A percentile compares a stretch with the other conserved stretches of the same genome.
Conservation (phyloP, 64 coral and sea anemone genomes). For the Pocillopora verrucosa region DNA sequence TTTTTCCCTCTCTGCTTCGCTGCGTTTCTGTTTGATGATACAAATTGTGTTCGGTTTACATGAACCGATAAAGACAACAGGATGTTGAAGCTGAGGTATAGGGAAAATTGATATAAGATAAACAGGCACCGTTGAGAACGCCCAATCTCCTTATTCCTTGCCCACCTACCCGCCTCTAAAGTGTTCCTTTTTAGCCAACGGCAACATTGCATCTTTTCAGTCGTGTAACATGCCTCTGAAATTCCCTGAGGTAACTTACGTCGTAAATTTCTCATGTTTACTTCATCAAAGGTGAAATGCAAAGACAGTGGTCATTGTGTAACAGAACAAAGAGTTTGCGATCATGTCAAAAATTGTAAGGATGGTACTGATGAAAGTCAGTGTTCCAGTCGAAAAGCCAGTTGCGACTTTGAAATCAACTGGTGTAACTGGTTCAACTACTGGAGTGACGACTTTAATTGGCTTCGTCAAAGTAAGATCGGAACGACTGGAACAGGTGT, state of each 20-base stretch:
- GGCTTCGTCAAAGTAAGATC: slow-evolving; percentile 45
- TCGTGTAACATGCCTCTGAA: too few relatives aligned
- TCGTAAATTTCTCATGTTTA: neutral
- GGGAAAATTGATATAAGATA: too few relatives aligned
- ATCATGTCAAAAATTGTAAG: slow-evolving; percentile 70
- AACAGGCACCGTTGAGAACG: too few relatives aligned
- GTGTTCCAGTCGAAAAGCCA: slow-evolving; percentile 59
- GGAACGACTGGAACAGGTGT: slow-evolving; percentile 64
- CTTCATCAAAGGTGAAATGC: slow-evolving; percentile 59
- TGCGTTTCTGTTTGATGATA: too few relatives aligned
- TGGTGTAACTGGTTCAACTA: slow-evolving; percentile 67
- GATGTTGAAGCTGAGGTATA: too few relatives aligned
- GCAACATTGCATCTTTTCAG: too few relatives aligned
- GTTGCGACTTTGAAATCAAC: slow-evolving; percentile 72
- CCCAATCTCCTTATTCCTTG: too few relatives aligned
- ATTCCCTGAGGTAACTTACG: neutral
- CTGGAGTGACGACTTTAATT: slow-evolving; percentile 76
- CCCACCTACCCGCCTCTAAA: neutral
- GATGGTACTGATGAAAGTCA: slow-evolving; percentile 62
- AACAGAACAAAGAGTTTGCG: slow-evolving; percentile 68
- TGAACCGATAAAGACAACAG: too few relatives aligned
- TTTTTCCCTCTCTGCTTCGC: too few relatives aligned
- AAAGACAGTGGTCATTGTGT: slow-evolving; percentile 75
- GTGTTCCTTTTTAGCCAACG: too few relatives aligned
- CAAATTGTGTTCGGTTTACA: too few relatives aligned